Evolutionary conservation across 2,113 vertebrate genomes (phyloP).

Genomic region (Erythrolamprus reginae): DNA sequence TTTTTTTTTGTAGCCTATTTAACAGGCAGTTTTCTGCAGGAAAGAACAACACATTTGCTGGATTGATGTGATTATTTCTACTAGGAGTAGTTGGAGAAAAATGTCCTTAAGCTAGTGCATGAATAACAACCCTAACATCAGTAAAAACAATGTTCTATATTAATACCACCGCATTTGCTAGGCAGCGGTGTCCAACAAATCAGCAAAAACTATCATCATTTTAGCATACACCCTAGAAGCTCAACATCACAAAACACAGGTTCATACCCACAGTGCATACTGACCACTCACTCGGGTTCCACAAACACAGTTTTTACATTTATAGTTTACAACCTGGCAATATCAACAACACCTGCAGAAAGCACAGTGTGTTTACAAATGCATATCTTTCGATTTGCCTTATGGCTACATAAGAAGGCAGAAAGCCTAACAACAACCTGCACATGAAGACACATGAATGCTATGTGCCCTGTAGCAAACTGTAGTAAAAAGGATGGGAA

Average conservation of each 20-base stretch:
- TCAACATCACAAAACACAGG: neutral
- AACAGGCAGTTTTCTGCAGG: neutral
- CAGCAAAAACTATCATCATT: neutral
- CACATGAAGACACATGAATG: neutral
- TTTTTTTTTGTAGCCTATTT: neutral
- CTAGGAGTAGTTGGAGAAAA: neutral
- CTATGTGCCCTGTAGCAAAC: neutral
- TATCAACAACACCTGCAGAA: neutral
- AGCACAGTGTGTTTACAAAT: neutral
- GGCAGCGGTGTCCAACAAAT: neutral
- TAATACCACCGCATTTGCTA: neutral
- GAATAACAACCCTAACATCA: neutral
- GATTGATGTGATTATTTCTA: neutral
- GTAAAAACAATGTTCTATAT: neutral
- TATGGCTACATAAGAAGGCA: neutral
- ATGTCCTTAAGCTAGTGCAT: neutral
- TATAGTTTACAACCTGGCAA: neutral
- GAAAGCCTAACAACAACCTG: neutral
- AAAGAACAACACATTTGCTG: neutral
- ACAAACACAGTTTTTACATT: neutral
- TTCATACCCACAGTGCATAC: neutral
- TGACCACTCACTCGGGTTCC: neutral
- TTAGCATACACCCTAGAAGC: neutral
- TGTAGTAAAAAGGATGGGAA: neutral
- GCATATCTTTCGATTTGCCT: neutral